Conservation (phyloP, 2,113 vertebrate genomes). For the Bos javanicus region DNA sequence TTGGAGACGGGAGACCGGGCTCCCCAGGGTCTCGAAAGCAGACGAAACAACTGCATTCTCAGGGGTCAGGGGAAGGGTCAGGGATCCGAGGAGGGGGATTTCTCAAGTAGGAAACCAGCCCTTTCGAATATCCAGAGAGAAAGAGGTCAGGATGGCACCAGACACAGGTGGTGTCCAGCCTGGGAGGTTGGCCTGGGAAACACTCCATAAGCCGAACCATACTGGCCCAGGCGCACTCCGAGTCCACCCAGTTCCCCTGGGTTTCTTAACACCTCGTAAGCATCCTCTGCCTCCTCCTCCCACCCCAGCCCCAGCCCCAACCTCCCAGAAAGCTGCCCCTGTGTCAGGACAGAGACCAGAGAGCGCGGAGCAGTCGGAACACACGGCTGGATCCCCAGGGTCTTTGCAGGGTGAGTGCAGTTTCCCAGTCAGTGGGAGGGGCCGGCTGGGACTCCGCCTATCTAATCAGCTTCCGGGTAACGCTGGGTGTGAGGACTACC, state of each 20-base stretch:
- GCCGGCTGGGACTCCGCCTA: accelerated
- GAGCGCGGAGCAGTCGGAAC: accelerated
- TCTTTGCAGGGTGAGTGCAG: accelerated
- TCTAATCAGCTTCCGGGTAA: background rate
- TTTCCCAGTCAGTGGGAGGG: accelerated
- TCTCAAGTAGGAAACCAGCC: background rate
- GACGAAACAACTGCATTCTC: accelerated
- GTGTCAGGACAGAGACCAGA: background rate
- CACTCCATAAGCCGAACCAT: background rate
- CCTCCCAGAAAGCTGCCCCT: accelerated
- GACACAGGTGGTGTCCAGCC: background rate
- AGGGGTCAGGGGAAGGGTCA: background rate
- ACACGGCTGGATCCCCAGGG: accelerated
- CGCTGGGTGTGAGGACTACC: accelerated
- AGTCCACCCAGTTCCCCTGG: background rate
- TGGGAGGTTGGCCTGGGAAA: background rate
- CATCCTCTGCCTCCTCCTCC: accelerated
- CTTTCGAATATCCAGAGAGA: background rate
- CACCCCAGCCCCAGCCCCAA: background rate
- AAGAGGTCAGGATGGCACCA: background rate
- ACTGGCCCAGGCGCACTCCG: accelerated
- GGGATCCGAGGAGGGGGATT: background rate
- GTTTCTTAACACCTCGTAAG: accelerated
- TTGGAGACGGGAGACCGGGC: accelerated
- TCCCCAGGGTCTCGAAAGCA: background rate